A percentile compares a stretch with the other conserved stretches of the same genome.
Evolutionary conservation across 2,113 vertebrate genomes (phyloP).

Genomic region (Scomber colias): DNA sequence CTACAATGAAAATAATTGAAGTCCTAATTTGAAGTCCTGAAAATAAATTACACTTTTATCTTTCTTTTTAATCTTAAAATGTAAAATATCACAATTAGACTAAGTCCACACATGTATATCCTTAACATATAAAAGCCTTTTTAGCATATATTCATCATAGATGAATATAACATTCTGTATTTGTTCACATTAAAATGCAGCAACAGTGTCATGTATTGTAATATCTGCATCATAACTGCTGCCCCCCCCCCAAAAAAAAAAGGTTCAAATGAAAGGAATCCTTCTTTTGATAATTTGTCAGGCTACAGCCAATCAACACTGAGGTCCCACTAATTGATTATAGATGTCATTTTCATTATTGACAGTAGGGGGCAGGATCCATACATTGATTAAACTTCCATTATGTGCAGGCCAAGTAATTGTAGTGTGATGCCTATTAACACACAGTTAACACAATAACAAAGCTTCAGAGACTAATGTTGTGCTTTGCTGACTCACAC

Average conservation of each 20-base stretch:
- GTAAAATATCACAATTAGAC: no score
- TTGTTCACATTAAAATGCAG: no score
- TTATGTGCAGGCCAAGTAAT: conserved; percentile 65
- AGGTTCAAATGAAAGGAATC: conserved; percentile 12
- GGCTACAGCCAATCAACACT: conserved; percentile 22
- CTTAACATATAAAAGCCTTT: no score
- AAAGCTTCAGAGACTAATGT: no score
- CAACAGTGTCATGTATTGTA: not conserved
- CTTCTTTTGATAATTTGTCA: conserved; percentile 31
- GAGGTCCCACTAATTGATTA: conserved; percentile 78
- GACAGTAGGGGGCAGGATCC: conserved; percentile 81
- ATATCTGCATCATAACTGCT: not conserved
- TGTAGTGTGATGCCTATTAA: conserved; percentile 66
- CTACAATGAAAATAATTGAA: no score
- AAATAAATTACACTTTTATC: no score
- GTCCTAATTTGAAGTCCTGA: no score
- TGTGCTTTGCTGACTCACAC: not conserved
- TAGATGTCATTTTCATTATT: conserved; percentile 79
- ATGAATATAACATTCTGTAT: no score
- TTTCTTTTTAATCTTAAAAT: no score
- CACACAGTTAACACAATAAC: conserved; percentile 37
- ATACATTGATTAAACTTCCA: conserved; percentile 78
- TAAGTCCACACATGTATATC: no score
- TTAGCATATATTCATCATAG: no score
- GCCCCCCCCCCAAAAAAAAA: not conserved